These are phyloP conservation scores for Callinectes sapidus DNA, from an alignment of 2,888 invertebrate genomes.

Conservation along the genomic window DNA sequence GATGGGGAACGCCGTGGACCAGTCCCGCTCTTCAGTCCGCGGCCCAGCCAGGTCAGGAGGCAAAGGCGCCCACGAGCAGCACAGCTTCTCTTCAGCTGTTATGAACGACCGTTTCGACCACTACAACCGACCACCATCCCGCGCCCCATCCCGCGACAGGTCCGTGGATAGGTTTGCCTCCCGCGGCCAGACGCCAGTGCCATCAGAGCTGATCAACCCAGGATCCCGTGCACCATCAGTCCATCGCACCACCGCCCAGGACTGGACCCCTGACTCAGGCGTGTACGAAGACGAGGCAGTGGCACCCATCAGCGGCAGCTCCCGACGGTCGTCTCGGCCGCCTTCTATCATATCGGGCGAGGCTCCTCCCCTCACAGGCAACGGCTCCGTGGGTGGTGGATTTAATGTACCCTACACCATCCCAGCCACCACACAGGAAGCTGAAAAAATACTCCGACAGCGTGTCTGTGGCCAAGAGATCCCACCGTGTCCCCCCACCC, in stretches of 20 bases:
- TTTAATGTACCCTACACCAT: slow-evolving; percentile 67
- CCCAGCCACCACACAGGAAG: slow-evolving; percentile 72
- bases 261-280: slow-evolving; percentile 74
- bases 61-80: slow-evolving; percentile 50
- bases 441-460: slow-evolving; percentile 69
- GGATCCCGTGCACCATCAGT: slow-evolving; percentile 74
- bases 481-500: slow-evolving; percentile 85
- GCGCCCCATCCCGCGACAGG: slow-evolving; percentile 83
- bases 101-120: slow-evolving; percentile 95
- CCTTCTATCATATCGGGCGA: slow-evolving; percentile 68
- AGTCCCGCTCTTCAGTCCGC: slow-evolving; percentile 65
- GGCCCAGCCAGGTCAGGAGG: slow-evolving; percentile 26
- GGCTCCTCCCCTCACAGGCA: slow-evolving; percentile 68
- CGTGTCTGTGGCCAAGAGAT: slow-evolving; percentile 88
- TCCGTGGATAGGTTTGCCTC: slow-evolving; percentile 82
- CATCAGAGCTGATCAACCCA: slow-evolving; percentile 68
- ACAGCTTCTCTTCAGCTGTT: slow-evolving; percentile 78
- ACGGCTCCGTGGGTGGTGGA: slow-evolving; percentile 70
- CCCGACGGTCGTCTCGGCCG: slow-evolving; percentile 67
- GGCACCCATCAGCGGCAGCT: slow-evolving; percentile 56
- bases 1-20: slow-evolving; percentile 68
- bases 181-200: slow-evolving; percentile 71
- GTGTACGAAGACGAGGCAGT: slow-evolving; percentile 74
- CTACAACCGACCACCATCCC: slow-evolving; percentile 88
- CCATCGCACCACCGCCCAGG: slow-evolving; percentile 74